Evolutionary conservation across 2,797 vertebrate genomes (phyloP), one percentile per base, ranked within the genome.

Genomic region (Nannoperca obscura): DNA sequence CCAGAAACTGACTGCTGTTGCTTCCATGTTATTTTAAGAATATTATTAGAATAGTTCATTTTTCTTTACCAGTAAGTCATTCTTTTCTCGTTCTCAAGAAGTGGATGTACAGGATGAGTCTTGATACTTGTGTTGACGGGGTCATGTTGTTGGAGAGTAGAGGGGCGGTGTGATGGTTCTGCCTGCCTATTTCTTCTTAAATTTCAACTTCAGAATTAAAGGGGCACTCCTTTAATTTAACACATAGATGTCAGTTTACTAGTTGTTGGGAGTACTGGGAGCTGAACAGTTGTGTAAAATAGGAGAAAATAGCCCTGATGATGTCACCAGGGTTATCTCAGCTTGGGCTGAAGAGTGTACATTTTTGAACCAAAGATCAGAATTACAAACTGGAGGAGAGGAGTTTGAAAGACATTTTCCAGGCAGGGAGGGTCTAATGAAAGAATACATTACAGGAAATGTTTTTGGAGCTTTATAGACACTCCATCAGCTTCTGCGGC

Each of bases 361-460:
- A 36, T 22, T 17, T 44, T 19, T 13, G 19, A 7, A 27, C 14
- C 47, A n/a, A 36, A 47, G 24, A 24, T n/a, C 12, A 13, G 13
- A 8, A 52, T 55, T 55, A 24, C 22, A 66, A 50, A 42, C 54
- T 50, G n/a, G 11, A 11, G 24, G 22, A 30, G 34, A 61, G 46
- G 10, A 30, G 46, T 50, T 36, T 49, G 19, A 47, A 13, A 52
- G 13, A 38, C 7, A 44, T 69, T 55, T 22, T 22, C 4, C 2
- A 3, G 22, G 15, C 10, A 42, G 44, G 13, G 2, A 22, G 19
- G 22, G 50, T 40, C 58, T 52, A 20, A 32, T 7, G 44, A 32
- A 46, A 32, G 15, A 30, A 68, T 53, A 13, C 24, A 17, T 32
- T 19, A 22, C 62, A 58, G 46, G 34, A 67, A 74, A 42, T 70